Evolutionary conservation across 2,888 invertebrate genomes (phyloP).

Genomic region (Leptinotarsa peninsularis): DNA sequence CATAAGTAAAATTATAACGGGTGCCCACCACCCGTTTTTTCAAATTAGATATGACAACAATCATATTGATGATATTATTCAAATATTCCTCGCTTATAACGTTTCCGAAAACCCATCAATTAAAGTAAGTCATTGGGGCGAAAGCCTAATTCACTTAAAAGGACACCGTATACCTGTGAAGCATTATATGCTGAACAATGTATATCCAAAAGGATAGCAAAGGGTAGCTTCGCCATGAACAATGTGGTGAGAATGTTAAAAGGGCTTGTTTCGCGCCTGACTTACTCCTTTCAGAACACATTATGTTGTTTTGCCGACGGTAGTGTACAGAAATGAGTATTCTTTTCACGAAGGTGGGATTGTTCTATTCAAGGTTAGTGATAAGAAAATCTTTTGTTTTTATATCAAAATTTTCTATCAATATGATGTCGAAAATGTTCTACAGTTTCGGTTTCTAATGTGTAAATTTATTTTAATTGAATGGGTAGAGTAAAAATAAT

Average conservation of each 20-base stretch:
- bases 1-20: too few species aligned
- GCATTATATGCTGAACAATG: slow-evolving; percentile 25
- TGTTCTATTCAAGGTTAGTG: not conserved
- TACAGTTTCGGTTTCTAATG: too few species aligned
- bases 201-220: slow-evolving; percentile 11
- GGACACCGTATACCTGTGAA: slow-evolving; percentile 32
- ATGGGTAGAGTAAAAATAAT: too few species aligned
- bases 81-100: not conserved
- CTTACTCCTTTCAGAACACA: slow-evolving; percentile 25
- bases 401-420: too few species aligned
- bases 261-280: slow-evolving; percentile 31
- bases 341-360: not conserved
- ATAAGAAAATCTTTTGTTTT: too few species aligned
- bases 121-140: slow-evolving; percentile 25
- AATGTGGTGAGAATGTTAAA: slow-evolving; percentile 27
- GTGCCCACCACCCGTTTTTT: too few species aligned
- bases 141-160: slow-evolving; percentile 35
- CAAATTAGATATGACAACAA: too few species aligned
- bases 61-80: not conserved
- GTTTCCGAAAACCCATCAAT: slow-evolving; percentile 29
- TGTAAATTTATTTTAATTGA: too few species aligned
- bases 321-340: not conserved
- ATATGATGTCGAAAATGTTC: too few species aligned
- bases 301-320: slow-evolving; percentile 6
- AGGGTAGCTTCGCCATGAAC: slow-evolving; percentile 26